Conservation (phyloP, 2,888 invertebrate species). For the Mylabris sibirica region DNA sequence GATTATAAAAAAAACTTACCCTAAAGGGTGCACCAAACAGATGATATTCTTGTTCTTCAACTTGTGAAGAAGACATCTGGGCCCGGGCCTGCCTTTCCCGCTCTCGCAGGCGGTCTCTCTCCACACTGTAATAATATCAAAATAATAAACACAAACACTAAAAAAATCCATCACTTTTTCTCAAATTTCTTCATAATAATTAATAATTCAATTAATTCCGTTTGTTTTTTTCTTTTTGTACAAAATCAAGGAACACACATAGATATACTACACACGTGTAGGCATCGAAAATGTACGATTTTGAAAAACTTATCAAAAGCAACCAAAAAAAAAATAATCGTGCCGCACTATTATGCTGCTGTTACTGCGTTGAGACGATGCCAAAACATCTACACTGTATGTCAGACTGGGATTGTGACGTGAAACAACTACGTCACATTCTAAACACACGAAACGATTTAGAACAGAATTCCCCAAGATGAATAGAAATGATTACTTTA, state of each 20-base stretch:
- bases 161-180: slow-evolving; percentile 3
- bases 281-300: background rate
- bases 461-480: slow-evolving; percentile 2
- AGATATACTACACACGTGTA: background rate
- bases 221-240: background rate
- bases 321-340: background rate
- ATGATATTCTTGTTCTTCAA: slow-evolving; percentile 69
- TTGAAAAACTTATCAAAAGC: background rate
- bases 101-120: slow-evolving; percentile 79
- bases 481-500: slow-evolving; percentile 1
- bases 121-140: slow-evolving; percentile 60
- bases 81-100: slow-evolving; percentile 80
- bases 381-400: slow-evolving; percentile 31
- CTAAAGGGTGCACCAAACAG: slow-evolving; percentile 73
- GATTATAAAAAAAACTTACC: slow-evolving; percentile 61
- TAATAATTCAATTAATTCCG: background rate
- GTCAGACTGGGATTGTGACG: slow-evolving; percentile 42
- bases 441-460: slow-evolving; percentile 21
- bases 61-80: slow-evolving; percentile 74
- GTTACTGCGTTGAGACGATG: slow-evolving; percentile 16
- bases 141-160: slow-evolving; percentile 20
- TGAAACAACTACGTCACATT: slow-evolving; percentile 42
- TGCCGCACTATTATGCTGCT: background rate
- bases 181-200: no score
- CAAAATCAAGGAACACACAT: background rate